Conservation (phyloP, 2,113 vertebrate genomes). For the Equus quagga region DNA sequence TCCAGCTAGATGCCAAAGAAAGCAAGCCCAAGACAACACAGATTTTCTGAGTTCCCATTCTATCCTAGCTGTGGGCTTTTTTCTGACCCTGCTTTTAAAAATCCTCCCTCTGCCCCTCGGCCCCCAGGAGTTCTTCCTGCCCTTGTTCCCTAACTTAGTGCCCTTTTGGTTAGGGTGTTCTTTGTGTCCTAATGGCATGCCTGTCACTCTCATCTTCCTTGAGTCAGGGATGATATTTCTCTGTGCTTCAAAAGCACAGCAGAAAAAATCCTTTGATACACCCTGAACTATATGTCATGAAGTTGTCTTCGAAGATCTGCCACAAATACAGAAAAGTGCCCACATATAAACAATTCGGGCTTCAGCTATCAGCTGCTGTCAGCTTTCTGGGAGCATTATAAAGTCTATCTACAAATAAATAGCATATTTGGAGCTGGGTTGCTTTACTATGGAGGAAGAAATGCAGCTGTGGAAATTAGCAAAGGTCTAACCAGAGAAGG, state of each 20-base stretch:
- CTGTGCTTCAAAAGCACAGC: constrained; percentile 44
- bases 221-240: constrained; percentile 18
- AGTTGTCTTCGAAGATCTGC: not conserved
- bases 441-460: not conserved
- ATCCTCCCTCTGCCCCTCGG: not conserved
- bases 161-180: not conserved
- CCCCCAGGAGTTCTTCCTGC: not conserved
- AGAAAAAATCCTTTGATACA: constrained; percentile 14
- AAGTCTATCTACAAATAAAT: constrained; percentile 6
- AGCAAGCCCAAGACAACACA: not conserved
- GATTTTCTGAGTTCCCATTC: not conserved
- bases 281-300: not conserved
- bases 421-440: not conserved
- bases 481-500: not conserved
- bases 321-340: not conserved
- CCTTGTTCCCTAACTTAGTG: not conserved
- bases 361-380: not conserved
- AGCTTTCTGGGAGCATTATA: not conserved
- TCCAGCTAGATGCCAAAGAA: not conserved
- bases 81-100: constrained; percentile 39
- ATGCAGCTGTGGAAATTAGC: not conserved
- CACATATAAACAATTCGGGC: not conserved
- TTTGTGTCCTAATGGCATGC: not conserved
- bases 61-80: not conserved
- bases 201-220: constrained; percentile 25